Evolutionary conservation across 2,113 vertebrate genomes (phyloP).

Genomic region (Rhabdomys dilectus): DNA sequence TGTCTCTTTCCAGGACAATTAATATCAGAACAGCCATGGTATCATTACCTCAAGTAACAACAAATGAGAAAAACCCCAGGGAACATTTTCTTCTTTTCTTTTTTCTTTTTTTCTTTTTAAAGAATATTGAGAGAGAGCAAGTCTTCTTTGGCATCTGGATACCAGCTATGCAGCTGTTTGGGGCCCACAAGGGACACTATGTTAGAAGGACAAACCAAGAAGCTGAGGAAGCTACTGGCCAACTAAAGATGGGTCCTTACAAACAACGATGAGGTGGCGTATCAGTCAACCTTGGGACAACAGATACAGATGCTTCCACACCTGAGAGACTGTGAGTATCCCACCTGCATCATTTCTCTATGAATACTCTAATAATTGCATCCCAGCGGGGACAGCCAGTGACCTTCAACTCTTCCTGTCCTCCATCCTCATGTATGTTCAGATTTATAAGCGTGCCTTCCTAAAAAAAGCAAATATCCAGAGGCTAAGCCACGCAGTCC

Average conservation of each 20-base stretch:
- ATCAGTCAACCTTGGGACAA: neutral
- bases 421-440: neutral
- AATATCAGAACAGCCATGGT: neutral
- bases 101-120: neutral
- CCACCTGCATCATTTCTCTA: neutral
- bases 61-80: neutral
- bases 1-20: neutral
- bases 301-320: neutral
- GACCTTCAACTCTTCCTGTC: neutral
- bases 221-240: neutral
- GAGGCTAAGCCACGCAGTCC: neutral
- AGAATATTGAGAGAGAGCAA: neutral
- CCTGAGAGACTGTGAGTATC: neutral
- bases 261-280: neutral
- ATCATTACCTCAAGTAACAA: neutral
- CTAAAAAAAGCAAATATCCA: neutral
- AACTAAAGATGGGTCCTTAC: neutral
- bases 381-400: neutral
- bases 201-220: constrained; percentile 29
- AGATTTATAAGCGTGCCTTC: neutral
- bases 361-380: neutral
- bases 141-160: neutral
- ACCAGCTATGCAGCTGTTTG: neutral
- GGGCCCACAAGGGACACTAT: neutral
- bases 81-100: neutral